These are phyloP conservation scores for Drosophila lutescens DNA, from an alignment of 2,888 invertebrate species.

Conservation along the genomic window DNA sequence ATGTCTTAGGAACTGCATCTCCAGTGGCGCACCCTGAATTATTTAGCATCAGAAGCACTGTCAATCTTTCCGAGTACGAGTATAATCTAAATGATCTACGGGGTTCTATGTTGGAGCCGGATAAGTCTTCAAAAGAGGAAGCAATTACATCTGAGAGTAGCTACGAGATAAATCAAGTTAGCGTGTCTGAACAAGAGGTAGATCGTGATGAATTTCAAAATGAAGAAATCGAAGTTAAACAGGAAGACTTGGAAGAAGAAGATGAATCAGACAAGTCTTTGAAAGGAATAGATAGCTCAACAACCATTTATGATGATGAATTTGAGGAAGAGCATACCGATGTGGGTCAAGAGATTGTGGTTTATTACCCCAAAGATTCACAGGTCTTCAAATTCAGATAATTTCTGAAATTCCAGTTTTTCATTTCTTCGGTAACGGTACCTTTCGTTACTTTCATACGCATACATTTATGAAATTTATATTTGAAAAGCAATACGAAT, in stretches of 20 bases:
- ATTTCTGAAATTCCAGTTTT: not conserved
- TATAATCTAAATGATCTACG: not conserved
- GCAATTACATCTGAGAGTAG: not conserved
- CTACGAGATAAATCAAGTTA: not conserved
- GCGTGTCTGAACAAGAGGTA: not conserved
- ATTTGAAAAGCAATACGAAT: not conserved
- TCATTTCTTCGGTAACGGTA: constrained; percentile 1
- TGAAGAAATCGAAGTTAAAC: not conserved
- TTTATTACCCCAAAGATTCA: constrained; percentile 1
- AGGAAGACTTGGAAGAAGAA: not conserved
- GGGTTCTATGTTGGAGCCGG: not conserved
- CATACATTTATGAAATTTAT: not conserved
- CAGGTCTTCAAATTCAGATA: constrained; percentile 21
- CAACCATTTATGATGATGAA: not conserved
- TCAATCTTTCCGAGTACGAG: not conserved
- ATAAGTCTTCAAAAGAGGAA: no score
- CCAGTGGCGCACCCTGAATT: not conserved
- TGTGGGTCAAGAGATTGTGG: not conserved
- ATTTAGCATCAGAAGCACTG: not conserved
- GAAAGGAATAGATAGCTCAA: not conserved
- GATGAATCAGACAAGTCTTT: no score
- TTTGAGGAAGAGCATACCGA: not conserved
- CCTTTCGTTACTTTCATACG: constrained; percentile 14
- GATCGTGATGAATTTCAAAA: not conserved
- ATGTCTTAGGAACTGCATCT: not conserved